phyloP scores from a whole-genome alignment of 2,888 invertebrate species.

The Drosophila borborema region DNA sequence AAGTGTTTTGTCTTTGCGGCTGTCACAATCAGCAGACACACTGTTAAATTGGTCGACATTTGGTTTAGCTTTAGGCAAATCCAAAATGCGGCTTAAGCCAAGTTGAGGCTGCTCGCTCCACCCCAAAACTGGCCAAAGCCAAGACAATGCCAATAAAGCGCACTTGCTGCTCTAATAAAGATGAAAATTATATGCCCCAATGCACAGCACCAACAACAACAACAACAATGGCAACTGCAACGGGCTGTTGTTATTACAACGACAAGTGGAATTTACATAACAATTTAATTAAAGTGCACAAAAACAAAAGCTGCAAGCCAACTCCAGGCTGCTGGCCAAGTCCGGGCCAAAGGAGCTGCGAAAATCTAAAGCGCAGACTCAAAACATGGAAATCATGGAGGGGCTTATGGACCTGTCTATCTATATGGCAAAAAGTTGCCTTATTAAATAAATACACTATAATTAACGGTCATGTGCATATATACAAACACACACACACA shows the following conservation, averaged over 20 bases:
- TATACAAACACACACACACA: neutral
- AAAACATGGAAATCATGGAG: constrained; percentile 15
- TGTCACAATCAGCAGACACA: constrained; percentile 23
- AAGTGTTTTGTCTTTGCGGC: constrained; percentile 16
- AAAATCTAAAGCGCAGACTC: constrained; percentile 64
- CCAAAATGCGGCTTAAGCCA: constrained; percentile 18
- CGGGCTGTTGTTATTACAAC: constrained; percentile 48
- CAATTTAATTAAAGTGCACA: constrained; percentile 76
- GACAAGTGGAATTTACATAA: constrained; percentile 80
- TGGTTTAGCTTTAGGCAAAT: constrained; percentile 31
- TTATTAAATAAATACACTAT: constrained; percentile 75
- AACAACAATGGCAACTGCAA: constrained; percentile 15
- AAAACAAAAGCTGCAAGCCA: constrained; percentile 26
- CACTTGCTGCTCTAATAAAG: constrained; percentile 73
- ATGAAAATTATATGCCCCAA: constrained; percentile 66
- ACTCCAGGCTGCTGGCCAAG: constrained; percentile 16
- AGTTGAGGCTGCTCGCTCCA: constrained; percentile 13
- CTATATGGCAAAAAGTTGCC: constrained; percentile 39
- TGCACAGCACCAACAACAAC: constrained; percentile 23
- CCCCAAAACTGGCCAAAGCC: constrained; percentile 9
- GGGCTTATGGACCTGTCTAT: constrained; percentile 9
- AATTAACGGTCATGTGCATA: constrained; percentile 56
- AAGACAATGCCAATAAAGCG: constrained; percentile 48
- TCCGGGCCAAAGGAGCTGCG: constrained; percentile 63
- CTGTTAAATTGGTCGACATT: constrained; percentile 19